These are phyloP conservation scores for Protobothrops mucrosquamatus DNA, from an alignment of 2,113 vertebrate genomes.

Conservation along the genomic window DNA sequence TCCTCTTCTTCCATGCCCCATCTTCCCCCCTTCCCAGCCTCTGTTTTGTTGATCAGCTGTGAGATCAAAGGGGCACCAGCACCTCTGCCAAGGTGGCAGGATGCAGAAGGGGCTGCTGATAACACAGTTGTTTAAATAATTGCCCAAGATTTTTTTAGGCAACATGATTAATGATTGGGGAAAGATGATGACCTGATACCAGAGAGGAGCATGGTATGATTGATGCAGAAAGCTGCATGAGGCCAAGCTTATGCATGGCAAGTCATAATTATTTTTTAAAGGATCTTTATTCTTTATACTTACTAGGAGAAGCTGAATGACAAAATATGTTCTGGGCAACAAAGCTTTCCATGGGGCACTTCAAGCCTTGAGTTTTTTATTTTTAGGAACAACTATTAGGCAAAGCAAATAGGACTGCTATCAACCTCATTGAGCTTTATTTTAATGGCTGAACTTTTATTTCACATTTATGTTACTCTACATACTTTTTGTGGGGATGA, in stretches of 20 bases:
- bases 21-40: neutral
- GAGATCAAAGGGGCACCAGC: constrained; percentile 51
- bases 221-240: constrained; percentile 51
- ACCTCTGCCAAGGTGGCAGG: constrained; percentile 56
- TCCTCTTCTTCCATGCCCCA: neutral
- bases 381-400: neutral
- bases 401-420: neutral
- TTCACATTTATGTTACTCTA: neutral
- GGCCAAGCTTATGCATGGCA: constrained; percentile 36
- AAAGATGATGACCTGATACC: constrained; percentile 60
- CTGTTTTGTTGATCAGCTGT: constrained; percentile 46
- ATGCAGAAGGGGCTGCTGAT: constrained; percentile 49
- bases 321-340: neutral
- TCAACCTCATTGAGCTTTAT: neutral
- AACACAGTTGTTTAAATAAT: constrained; percentile 60
- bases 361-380: neutral
- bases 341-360: neutral
- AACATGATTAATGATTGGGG: constrained; percentile 66
- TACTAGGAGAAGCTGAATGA: neutral
- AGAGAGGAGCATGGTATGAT: constrained; percentile 47
- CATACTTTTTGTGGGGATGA: neutral
- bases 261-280: constrained; percentile 32
- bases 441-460: neutral
- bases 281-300: constrained; percentile 18
- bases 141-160: constrained; percentile 54